phyloP scores from a whole-genome alignment of 2,113 vertebrate species.

The Aldabrachelys gigantea region DNA sequence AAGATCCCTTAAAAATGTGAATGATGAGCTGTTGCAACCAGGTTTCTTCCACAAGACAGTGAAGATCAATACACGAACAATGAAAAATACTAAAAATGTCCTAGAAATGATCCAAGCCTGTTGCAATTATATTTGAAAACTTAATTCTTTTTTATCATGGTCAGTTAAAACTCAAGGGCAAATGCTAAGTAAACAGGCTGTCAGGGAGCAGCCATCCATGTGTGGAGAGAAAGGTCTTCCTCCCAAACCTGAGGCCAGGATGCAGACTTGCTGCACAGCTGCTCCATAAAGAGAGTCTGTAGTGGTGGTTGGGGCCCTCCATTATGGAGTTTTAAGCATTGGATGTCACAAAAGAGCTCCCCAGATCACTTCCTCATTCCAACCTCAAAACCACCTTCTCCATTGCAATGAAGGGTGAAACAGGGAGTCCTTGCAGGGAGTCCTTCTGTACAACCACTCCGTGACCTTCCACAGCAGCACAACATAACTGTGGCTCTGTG shows the following conservation, averaged over 20 bases:
- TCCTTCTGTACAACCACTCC: neutral
- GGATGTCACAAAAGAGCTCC: neutral
- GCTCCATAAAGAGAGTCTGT: neutral
- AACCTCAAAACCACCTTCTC: neutral
- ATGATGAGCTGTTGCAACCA: neutral
- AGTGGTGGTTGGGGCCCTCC: neutral
- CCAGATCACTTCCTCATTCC: neutral
- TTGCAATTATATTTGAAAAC: neutral
- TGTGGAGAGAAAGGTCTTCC: fast-evolving
- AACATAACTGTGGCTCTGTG: neutral
- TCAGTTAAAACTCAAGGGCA: neutral
- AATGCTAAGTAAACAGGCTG: fast-evolving
- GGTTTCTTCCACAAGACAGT: neutral
- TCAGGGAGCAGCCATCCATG: neutral
- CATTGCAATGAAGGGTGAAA: neutral
- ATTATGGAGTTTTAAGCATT: neutral
- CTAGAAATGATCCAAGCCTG: neutral
- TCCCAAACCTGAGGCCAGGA: neutral
- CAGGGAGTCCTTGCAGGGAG: neutral
- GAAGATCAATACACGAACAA: neutral
- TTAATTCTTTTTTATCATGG: neutral
- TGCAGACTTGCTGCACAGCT: neutral
- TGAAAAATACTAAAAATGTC: neutral
- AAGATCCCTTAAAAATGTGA: neutral
- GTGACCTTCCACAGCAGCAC: neutral